A percentile compares a stretch with the other conserved stretches of the same genome.
Conservation (phyloP, 2,888 invertebrate species). For the Agapostemon virescens region DNA sequence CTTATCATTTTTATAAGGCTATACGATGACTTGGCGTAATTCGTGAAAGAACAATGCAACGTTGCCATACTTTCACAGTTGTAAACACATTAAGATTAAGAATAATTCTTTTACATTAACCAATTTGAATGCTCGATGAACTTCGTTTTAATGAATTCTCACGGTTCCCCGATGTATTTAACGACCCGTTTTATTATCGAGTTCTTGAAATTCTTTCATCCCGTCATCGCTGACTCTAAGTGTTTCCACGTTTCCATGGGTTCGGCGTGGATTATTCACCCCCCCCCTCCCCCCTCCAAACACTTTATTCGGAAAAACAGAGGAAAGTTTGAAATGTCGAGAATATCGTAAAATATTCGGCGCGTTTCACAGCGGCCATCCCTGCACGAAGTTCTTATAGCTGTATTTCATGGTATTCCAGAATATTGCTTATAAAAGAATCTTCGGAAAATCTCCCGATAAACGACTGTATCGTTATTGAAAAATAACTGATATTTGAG, state of each 20-base stretch:
- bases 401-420: conserved; percentile 33
- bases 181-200: conserved; percentile 17
- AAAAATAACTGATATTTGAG: too few relatives aligned
- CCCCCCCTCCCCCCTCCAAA: conserved; percentile 20
- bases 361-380: conserved; percentile 41
- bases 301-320: conserved; percentile 40
- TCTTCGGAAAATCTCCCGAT: conserved; percentile 14
- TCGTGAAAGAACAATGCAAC: too few relatives aligned
- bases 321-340: conserved; percentile 52
- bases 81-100: too few relatives aligned
- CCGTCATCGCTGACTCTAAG: background rate
- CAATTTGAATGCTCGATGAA: too few relatives aligned
- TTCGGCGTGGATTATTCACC: conserved; percentile 20
- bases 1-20: too few relatives aligned
- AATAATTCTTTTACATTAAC: too few relatives aligned
- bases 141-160: conserved; percentile 50
- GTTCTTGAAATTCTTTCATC: conserved; percentile 4
- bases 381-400: conserved; percentile 37
- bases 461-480: too few relatives aligned
- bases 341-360: conserved; percentile 49
- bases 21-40: too few relatives aligned
- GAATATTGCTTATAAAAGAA: conserved; percentile 29
- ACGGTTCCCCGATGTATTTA: conserved; percentile 18
- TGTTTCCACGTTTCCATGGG: conserved; percentile 6
- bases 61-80: too few relatives aligned